Base-by-base conservation (phyloP, 2,113 vertebrate genomes). In the Dissostichus mawsoni region DNA sequence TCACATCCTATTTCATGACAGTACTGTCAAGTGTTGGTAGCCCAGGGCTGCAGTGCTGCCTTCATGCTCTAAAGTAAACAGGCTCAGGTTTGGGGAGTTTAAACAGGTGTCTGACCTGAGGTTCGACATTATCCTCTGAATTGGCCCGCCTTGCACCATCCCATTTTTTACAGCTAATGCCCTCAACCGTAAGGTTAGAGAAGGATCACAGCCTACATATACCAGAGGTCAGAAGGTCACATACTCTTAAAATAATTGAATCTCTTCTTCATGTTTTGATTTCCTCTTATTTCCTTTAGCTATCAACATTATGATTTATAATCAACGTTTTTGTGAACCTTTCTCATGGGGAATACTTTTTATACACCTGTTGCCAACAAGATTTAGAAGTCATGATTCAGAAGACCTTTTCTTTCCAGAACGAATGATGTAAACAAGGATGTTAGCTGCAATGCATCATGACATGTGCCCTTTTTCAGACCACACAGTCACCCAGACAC, bases 71-170 rank as follows among this genome's bases (percentile, higher is more conserved):
- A 81, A 85, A 72, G 91, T 75, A 92, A 94, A 91, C 65, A 91
- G 64, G 71, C 72, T 55, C 74, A 88, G 83, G 72, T 66, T 72
- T 47, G 76, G 67, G 88, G 86, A 90, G 86, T 96, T 95, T 94
- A 91, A 95, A 94, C 90, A 94, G 94, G 88, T 95, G 92, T 86
- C 89, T 80, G 52, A 58, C 11, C 83, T 89, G 84, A 86, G 62
- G 48, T 36, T 69, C 20, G 62, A 85, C 45, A 47, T 89, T 84
- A 50, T 85, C 41, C 48, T 81, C 62, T 69, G 41, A 71, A 72
- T 29, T 29, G 29, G 29, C 29, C 29, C 29, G 29, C 29, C 29
- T 29, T 3, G 29, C 29, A 29, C 29, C 29, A 29, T 29, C 29
- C 29, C 29, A 29, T 29, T 29, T 29, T 25, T 25, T 29, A 29